Evolutionary conservation across 2,113 vertebrate genomes (phyloP), one percentile per base, ranked within the genome.

Genomic region (Spilogale gracilis): DNA sequence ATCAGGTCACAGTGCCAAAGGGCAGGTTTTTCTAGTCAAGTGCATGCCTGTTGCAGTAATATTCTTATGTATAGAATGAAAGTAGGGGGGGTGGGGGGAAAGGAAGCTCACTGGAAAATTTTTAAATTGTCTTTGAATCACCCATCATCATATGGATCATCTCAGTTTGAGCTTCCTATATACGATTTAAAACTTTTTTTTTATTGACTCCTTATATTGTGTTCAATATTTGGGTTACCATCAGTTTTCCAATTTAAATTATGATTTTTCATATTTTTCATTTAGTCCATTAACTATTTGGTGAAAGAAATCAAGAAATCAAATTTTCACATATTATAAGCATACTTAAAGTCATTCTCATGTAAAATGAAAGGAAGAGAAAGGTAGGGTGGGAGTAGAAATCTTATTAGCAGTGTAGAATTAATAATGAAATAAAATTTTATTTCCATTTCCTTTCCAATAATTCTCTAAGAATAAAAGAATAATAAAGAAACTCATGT

Each of bases 401-500:
- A 93, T 84, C 58, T 76, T 76, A 61, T 81, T 80, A 85, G 27
- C 14, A 73, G 6, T 38, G 8, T 74, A 73, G 18, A 95, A 83
- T 60, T 67, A 90, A 81, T 16, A 65, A 60, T 20, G 58, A 0
- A 43, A 76, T 60, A 78, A 82, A 91, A 94, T 73, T 65, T 38
- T 20, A 90, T 67, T 96, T 90, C 10, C 11, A 92, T 18, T 50
- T 38, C 3, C 67, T 93, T 97, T 89, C 38, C 43, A 76, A 58
- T 71, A 94, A 78, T 82, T 93, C 11, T 56, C n/a, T 69, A 58
- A 89, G 56, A 94, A 83, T 93, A 65, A 56, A 71, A 60, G 1
- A 76, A 61, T 17, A 61, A 20, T 61, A 76, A 92, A 67, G 18
- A 93, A 95, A 73, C 23, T 63, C n/a, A 84, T 38, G 5, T 4